Evolutionary conservation across 2,797 vertebrate genomes (phyloP), one percentile per base, ranked within the genome.

Genomic region (Cercopithecus hamlyni): DNA sequence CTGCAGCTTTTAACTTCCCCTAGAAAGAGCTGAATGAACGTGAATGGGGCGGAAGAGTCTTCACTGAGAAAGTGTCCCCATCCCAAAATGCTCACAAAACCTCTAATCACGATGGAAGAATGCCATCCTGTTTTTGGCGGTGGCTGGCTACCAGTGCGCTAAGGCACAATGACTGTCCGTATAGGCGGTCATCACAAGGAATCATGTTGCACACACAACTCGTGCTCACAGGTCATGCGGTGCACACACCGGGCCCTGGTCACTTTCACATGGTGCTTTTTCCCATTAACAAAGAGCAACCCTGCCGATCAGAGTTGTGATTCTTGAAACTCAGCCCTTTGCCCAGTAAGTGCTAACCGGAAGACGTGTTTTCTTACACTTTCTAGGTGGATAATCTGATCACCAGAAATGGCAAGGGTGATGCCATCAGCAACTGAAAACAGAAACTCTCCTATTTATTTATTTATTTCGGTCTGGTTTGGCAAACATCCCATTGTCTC

Each of bases 1-100:
- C 95, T 98, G 98, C 92, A 82, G 97, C 97, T 97, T 98, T 98
- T 93, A 98, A 97, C 88, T 95, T 96, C 90, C 92, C 95, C 88
- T 8, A 95, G 95, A 97, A 97, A 97, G 91, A 92, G 90, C 96
- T 95, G 75, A 96, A 84, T 96, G 94, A 82, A 83, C 0, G 45
- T 98, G 97, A 98, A 98, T 98, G 70, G 94, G 97, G 97, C 98
- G 98, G 98, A 98, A 98, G 77, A 81, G 88, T 98, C 85, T 57
- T 93, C 96, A 98, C 96, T 95, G 98, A 98, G 98, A 88, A 92
- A 96, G 39, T 80, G 88, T 81, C 67, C 95, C 90, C 79, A 41
- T 61, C 90, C 93, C 81, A 75, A 61, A 61, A 19, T 94, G 97
- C 95, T 97, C 91, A 98, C 98, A 98, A 98, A 97, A 97, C 97